Evolutionary conservation across 2,113 vertebrate genomes (phyloP).

Genomic region (Oceanites oceanicus): DNA sequence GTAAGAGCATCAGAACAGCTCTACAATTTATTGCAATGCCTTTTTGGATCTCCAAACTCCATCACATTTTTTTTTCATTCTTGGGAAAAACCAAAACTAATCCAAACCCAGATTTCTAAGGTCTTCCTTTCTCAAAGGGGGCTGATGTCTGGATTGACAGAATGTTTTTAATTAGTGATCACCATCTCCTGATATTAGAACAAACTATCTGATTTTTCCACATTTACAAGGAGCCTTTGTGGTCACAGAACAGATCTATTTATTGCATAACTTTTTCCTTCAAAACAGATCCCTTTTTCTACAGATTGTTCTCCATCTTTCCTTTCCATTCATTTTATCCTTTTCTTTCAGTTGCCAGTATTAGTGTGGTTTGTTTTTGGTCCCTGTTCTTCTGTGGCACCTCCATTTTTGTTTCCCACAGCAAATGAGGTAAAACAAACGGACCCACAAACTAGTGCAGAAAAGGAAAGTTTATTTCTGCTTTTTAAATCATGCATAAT

Average conservation of each 20-base stretch:
- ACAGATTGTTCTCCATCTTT: background rate
- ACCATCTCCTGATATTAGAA: background rate
- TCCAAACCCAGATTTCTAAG: background rate
- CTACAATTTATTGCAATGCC: background rate
- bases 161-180: background rate
- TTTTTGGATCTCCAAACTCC: background rate
- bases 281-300: conserved; percentile 6
- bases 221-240: background rate
- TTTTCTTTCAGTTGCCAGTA: background rate
- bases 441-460: background rate
- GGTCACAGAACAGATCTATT: background rate
- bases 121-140: background rate
- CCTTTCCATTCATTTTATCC: background rate
- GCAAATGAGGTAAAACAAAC: background rate
- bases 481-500: background rate
- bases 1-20: background rate
- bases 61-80: background rate
- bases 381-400: background rate
- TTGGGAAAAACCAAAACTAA: background rate
- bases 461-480: background rate
- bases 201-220: background rate
- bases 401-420: background rate
- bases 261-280: background rate
- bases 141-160: background rate
- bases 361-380: background rate